Conservation (phyloP, 2,888 invertebrate species). For the Nomada ferruginata region DNA sequence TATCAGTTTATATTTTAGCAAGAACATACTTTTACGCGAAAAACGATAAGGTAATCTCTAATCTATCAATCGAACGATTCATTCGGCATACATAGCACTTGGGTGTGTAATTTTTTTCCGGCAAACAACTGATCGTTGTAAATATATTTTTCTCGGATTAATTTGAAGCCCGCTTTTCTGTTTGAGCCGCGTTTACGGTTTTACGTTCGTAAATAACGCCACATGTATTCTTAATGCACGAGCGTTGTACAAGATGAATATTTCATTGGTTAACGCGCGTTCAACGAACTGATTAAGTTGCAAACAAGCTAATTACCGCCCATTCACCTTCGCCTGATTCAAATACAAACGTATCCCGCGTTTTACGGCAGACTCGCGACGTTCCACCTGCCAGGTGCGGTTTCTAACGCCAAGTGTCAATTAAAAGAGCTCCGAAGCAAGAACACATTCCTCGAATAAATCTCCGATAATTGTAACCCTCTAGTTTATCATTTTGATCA, state of each 20-base stretch:
- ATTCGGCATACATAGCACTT: neutral
- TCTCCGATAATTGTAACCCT: neutral
- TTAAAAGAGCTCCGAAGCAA: neutral
- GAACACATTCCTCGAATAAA: neutral
- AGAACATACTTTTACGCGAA: neutral
- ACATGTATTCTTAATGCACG: neutral
- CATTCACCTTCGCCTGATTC: constrained; percentile 29
- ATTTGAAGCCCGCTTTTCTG: neutral
- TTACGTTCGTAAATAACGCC: neutral
- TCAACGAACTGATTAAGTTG: constrained; percentile 35
- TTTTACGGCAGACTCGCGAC: neutral
- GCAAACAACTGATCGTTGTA: neutral
- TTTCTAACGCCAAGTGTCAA: constrained; percentile 3
- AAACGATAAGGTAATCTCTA: neutral
- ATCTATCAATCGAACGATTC: neutral
- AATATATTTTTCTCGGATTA: neutral
- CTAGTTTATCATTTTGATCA: no score
- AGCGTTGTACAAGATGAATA: constrained; percentile 16
- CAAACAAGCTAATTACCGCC: constrained; percentile 32
- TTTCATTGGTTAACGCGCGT: constrained; percentile 8
- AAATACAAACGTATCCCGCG: neutral
- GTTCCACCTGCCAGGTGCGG: neutral
- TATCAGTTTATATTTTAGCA: neutral
- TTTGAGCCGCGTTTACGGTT: neutral
- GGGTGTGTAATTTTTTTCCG: neutral